Base-by-base conservation (phyloP, 2,113 vertebrate genomes). In the Pseudois nayaur region DNA sequence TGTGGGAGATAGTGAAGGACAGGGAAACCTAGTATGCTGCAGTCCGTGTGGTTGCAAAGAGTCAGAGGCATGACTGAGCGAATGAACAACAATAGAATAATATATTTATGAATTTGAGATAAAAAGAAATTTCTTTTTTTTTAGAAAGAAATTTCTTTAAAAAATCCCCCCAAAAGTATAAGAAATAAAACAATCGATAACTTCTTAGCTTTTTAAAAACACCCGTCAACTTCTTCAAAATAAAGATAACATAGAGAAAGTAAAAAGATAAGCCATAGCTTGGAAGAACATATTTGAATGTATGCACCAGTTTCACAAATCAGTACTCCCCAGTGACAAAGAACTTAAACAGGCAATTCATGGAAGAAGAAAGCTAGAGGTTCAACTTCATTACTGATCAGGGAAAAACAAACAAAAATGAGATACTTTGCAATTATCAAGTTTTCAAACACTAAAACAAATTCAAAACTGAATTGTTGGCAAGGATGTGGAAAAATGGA, bases 41-140 rank as follows among this genome's bases (percentile, higher is more conserved):
- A 11, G n/a, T 40, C 19, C 67, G 6, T 71, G 67, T 36, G 21
- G n/a, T 40, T 71, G 67, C 67, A 40, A 71, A 71, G 67, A 71
- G 67, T 12, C 1, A 1, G n/a, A 23, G n/a, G n/a, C n/a, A 71
- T 23, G 67, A 21, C 67, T 71, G 67, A 71, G n/a, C 0, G 0
- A 71, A 71, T 71, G 19, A 71, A 71, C 67, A 71, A 71, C 64
- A 71, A 23, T 6, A 71, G 25, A 59, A 59, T 27, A 43, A 40
- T 57, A 40, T 57, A 84, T 84, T 84, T 84, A 57, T 84, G 23
- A 40, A 55, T 57, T 55, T 84, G 55, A 85, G 14, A 43, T 17
- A 43, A 15, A 36, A 85, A 85, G 16, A 36, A 59, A 85, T 17
- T 59, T 59, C 36, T 59, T 43, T 29, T 45, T 45, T 8, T 8